phyloP scores from a whole-genome alignment of 2,797 vertebrate species.

The Chelon auratus region DNA sequence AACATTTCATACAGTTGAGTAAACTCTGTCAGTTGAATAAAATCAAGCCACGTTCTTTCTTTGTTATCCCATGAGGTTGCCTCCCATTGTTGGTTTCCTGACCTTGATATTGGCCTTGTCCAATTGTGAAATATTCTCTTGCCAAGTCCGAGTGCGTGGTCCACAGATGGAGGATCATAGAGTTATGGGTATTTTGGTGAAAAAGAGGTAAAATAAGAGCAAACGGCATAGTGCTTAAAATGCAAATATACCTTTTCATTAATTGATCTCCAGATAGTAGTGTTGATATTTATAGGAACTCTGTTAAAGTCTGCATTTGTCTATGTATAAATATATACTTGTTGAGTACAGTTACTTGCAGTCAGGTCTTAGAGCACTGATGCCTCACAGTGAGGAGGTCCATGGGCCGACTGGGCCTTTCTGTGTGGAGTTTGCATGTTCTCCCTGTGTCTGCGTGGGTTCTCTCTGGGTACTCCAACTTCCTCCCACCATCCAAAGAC shows the following conservation, averaged over 20 bases:
- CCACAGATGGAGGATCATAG: not conserved
- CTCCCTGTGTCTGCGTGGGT: too few relatives aligned
- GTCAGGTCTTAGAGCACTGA: too few relatives aligned
- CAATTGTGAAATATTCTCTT: too few relatives aligned
- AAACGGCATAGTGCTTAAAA: not conserved
- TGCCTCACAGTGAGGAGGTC: too few relatives aligned
- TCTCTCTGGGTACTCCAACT: too few relatives aligned
- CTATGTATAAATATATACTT: not conserved
- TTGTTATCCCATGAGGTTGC: not conserved
- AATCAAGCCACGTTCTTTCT: conserved; percentile 5
- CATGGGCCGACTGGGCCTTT: too few relatives aligned
- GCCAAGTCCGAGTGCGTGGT: too few relatives aligned
- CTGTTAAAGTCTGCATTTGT: not conserved
- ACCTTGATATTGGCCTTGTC: too few relatives aligned
- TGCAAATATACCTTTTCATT: conserved; percentile 23
- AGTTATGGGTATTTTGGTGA: not conserved
- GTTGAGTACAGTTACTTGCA: not conserved
- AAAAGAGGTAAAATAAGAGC: not conserved
- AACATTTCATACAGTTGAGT: conserved; percentile 14
- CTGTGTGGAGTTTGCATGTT: too few relatives aligned
- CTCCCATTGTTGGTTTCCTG: too few relatives aligned
- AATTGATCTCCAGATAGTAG: not conserved
- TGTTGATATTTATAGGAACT: not conserved
- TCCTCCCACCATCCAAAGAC: too few relatives aligned
- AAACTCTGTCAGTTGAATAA: conserved; percentile 17